Evolutionary conservation across 2,113 vertebrate species (phyloP), one percentile per base, ranked within the genome.

Genomic region (Leptodactylus fuscus): DNA sequence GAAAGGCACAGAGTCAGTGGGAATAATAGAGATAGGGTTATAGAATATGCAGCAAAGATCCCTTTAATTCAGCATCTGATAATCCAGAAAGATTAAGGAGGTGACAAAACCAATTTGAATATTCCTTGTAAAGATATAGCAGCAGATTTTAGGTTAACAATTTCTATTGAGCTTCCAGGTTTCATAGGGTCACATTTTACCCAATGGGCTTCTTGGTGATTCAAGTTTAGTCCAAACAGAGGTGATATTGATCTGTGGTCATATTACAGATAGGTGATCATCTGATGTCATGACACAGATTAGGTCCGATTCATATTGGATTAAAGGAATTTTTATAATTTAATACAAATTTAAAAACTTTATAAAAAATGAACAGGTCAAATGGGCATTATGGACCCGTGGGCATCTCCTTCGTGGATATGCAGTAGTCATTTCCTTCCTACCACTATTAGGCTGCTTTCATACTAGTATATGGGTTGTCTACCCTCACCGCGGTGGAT

Each of bases 1-100:
- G n/a, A 18, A 76, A 76, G 73, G 73, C 73, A 76, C 73, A 34
- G 48, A 32, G 18, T 76, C 27, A 51, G 73, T 76, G 27, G 46
- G 73, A 51, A 29, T 48, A 24, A 32, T 49, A 11, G 44, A 76
- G 6, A 51, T 49, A 34, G 11, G 71, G 18, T 32, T 69, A 32
- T 29, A 51, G 73, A 75, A 16, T 38, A 69, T 76, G 46, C 73
- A 49, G 16, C 7, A 76, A 73, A n/a, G 12, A 70, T 71, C n/a
- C 7, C 22, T 36, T n/a, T 22, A 69, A 69, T 22, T 5, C 51
- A 22, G 20, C 20, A 55, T 55, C 51, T 55, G 22, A 51, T 51
- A 18, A 51, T 51, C 29, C 29, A 32, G 27, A 29, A 62, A 29
- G 22, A 24, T 13, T 32, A 3, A 62, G 29, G 27, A 67, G 6